Percentiles rank a stretch among this genome's conserved stretches.
Conservation (phyloP, 2,888 invertebrate species). For the Plagodis pulveraria region DNA sequence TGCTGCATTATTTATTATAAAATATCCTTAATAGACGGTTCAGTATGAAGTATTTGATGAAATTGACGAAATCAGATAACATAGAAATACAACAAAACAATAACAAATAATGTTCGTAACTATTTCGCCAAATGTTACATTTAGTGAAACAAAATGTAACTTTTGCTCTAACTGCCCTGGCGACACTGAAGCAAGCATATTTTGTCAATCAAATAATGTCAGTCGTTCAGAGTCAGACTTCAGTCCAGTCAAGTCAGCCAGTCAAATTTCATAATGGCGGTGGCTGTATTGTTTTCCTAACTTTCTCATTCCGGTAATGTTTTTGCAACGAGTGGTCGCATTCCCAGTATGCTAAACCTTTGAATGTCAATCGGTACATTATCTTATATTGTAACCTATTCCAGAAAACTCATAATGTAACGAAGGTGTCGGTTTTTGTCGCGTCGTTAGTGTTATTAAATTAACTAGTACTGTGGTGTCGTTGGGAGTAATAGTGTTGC, state of each 20-base stretch:
- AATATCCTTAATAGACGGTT: no score
- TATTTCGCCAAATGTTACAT: no score
- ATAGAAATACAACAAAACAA: no score
- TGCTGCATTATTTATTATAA: no score
- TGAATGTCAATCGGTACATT: conserved; percentile 22
- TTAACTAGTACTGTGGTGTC: conserved; percentile 52
- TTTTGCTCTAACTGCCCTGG: no score
- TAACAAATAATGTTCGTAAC: no score
- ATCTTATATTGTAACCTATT: conserved; percentile 7
- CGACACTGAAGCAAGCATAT: no score
- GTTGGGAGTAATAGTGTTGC: conserved; percentile 42
- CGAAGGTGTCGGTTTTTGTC: conserved; percentile 59
- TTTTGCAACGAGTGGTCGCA: conserved; percentile 44
- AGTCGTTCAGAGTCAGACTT: not conserved
- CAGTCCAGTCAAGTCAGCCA: conserved; percentile 34
- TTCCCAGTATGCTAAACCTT: conserved; percentile 37
- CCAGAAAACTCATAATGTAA: conserved; percentile 33
- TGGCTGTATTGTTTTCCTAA: conserved; percentile 69
- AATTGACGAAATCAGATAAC: no score
- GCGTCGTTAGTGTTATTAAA: conserved; percentile 59
- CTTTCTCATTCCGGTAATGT: conserved; percentile 53
- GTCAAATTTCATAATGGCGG: conserved; percentile 74
- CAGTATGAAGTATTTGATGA: no score
- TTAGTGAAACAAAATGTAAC: no score
- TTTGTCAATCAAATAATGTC: no score